Evolutionary conservation across 2,797 vertebrate genomes (phyloP), one percentile per base, ranked within the genome.

Genomic region (Rhabdophis nuchalis): DNA sequence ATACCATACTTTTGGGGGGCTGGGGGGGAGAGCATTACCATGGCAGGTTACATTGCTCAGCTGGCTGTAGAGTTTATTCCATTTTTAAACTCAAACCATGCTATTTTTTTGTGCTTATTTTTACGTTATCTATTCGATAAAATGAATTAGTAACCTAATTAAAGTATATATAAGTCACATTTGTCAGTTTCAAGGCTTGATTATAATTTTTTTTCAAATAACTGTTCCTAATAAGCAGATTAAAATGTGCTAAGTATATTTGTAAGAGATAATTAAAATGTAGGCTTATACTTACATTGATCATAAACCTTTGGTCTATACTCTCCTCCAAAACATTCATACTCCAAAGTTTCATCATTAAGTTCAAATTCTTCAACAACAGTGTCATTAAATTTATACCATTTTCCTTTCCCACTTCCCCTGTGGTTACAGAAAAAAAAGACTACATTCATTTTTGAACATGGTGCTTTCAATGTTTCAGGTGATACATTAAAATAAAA

Each of bases 371-470:
- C 99, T 97, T 99, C 99, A 85, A 99, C 99, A 90, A 99, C 97
- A 0, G 99, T 99, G 96, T 99, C 99, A 29, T 99, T 99, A 96
- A 99, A 99, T 96, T 99, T 99, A 96, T 99, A 99, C 99, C 99
- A 99, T 57, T 98, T 98, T 89, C 98, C 99, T 95, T 98, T 98
- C 46, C 98, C 98, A 92, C 98, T 98, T 1, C 98, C 98, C 92
- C 99, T 99, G 94, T 61, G 36, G 93, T 86, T 88, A 91, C 46
- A 82, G 88, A 93, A 85, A 96, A 68, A 92, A 4, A 68, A 96
- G 89, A 93, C 88, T 87, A n/a, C 95, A 93, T 60, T 93, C 92
- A 36, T 68, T 88, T 82, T 60, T 94, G 54, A 94, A 27, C 8
- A 93, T 82, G 77, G 87, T 1, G 61, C 1, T 14, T 14, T 32